A percentile compares a stretch with the other conserved stretches of the same genome.
Conservation (phyloP, 2,113 vertebrate genomes). For the Ammodytes marinus region DNA sequence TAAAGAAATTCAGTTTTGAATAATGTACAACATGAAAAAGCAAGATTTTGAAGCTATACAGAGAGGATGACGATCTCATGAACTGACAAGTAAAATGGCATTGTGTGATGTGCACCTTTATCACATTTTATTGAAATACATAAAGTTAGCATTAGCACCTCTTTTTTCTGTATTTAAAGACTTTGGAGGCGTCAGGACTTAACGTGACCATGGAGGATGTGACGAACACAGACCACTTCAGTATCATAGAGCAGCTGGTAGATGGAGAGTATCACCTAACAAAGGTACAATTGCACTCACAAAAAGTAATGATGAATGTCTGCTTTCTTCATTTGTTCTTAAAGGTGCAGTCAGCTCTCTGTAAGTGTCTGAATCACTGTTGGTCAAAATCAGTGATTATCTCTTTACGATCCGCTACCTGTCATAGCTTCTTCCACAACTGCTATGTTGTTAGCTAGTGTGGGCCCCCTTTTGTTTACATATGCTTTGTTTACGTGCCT, state of each 20-base stretch:
- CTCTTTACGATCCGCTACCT: no score
- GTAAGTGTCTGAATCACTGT: no score
- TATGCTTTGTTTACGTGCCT: no score
- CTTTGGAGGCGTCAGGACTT: slow-evolving; percentile 72
- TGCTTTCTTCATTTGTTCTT: neutral
- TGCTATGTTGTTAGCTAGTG: no score
- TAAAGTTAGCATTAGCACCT: neutral
- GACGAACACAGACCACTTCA: slow-evolving; percentile 84
- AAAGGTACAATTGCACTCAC: slow-evolving; percentile 69
- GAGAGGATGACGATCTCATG: neutral
- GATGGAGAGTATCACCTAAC: slow-evolving; percentile 82
- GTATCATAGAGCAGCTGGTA: slow-evolving; percentile 82
- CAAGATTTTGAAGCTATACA: neutral
- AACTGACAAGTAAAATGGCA: neutral
- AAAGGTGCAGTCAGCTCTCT: no score
- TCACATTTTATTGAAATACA: neutral
- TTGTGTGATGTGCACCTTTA: neutral
- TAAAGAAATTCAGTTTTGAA: neutral
- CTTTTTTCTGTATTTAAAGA: slow-evolving; percentile 52
- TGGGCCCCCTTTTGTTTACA: no score
- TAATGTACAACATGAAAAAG: neutral
- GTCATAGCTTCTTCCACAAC: no score
- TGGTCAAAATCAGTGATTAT: no score
- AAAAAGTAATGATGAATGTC: neutral
- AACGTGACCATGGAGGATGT: slow-evolving; percentile 83